A percentile compares a stretch with the other conserved stretches of the same genome.
Conservation (phyloP, 1,140 invertebrate genomes). For the Ruditapes philippinarum region DNA sequence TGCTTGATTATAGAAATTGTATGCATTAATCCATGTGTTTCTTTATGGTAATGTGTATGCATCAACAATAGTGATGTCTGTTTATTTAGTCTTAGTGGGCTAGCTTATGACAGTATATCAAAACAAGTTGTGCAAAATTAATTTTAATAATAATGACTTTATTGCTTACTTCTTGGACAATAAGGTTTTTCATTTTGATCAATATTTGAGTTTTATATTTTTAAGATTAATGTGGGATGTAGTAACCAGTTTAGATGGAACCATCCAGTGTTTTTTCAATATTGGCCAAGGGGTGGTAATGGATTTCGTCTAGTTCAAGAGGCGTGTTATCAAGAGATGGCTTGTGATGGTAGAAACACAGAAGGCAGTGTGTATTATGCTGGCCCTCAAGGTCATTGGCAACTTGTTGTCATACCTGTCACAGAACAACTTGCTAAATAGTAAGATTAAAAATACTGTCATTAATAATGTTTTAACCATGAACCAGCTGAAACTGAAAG, state of each 20-base stretch:
- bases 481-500: no score
- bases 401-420: slow-evolving; percentile 82
- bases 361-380: slow-evolving; percentile 85
- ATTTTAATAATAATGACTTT: no score
- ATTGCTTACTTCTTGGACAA: no score
- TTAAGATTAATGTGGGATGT: slow-evolving; percentile 85
- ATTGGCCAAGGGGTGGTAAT: slow-evolving; percentile 81
- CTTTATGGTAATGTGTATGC: no score
- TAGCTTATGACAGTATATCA: no score
- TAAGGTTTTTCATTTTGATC: no score
- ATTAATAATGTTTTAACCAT: no score
- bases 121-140: no score
- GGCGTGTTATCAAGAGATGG: slow-evolving; percentile 83
- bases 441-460: slow-evolving; percentile 65
- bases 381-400: slow-evolving; percentile 85
- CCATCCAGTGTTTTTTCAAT: slow-evolving; percentile 83
- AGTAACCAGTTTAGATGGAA: slow-evolving; percentile 82
- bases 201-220: neutral
- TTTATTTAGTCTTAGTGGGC: no score
- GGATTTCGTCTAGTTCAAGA: slow-evolving; percentile 82
- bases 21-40: no score
- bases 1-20: no score
- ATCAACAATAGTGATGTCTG: no score
- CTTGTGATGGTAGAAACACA: slow-evolving; percentile 77
- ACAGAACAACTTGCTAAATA: slow-evolving; percentile 78